A percentile compares a stretch with the other conserved stretches of the same genome.
Conservation (phyloP, 1,140 invertebrate genomes). For the Pseudomyrmex gracilis region DNA sequence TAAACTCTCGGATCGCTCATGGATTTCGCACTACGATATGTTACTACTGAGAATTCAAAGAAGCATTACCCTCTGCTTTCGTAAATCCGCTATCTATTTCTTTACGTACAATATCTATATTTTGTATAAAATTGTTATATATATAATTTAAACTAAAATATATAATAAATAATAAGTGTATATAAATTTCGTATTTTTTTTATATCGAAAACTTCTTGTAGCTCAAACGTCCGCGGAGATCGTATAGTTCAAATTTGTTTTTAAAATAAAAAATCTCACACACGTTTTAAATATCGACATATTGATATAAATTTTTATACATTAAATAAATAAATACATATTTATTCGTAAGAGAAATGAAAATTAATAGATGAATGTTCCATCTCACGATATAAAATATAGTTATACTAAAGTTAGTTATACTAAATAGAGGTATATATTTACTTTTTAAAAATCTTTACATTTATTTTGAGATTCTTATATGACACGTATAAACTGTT, state of each 20-base stretch:
- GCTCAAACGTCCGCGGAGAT: too few species aligned
- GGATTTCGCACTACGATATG: constrained; percentile 29
- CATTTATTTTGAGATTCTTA: too few species aligned
- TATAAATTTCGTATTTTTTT: too few species aligned
- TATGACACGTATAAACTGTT: too few species aligned
- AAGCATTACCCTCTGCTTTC: constrained; percentile 7
- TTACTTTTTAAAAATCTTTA: too few species aligned
- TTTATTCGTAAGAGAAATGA: too few species aligned
- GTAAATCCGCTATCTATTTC: constrained; percentile 6
- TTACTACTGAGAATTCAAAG: constrained; percentile 1
- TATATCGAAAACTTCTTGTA: too few species aligned
- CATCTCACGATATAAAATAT: too few species aligned
- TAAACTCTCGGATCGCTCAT: constrained; percentile 34
- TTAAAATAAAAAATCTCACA: background rate
- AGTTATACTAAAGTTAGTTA: too few species aligned
- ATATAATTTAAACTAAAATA: background rate
- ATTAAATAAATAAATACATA: background rate
- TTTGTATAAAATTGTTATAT: background rate
- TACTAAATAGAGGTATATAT: too few species aligned
- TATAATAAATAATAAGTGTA: too few species aligned
- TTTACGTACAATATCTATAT: background rate
- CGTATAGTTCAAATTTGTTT: too few species aligned
- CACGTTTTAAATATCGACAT: background rate
- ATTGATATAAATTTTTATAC: background rate
- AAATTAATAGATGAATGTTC: background rate